A percentile compares a stretch with the other conserved stretches of the same genome.
These are phyloP conservation scores for Rhea americana DNA, from an alignment of 2,113 vertebrate species.

Conservation along the genomic window DNA sequence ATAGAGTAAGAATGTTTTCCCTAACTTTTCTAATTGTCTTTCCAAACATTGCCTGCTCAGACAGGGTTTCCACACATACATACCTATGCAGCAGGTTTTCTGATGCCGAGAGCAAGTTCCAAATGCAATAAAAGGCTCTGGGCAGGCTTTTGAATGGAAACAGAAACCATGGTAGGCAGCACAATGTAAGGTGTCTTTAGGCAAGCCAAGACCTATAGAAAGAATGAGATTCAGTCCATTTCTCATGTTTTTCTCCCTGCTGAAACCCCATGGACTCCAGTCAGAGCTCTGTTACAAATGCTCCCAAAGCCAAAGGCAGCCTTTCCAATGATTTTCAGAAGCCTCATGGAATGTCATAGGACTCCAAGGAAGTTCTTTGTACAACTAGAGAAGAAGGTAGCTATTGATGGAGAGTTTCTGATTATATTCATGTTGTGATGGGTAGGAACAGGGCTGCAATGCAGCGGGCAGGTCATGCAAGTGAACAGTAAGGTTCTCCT, in stretches of 20 bases:
- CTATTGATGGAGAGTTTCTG: not conserved
- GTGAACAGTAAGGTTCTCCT: rapidly evolving
- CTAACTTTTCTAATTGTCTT: not conserved
- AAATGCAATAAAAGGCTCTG: not conserved
- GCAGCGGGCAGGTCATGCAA: not conserved
- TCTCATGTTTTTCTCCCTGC: not conserved
- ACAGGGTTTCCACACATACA: not conserved
- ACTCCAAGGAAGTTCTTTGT: not conserved
- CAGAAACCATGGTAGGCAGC: slow-evolving; percentile 1
- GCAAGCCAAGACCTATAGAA: not conserved
- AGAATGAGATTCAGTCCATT: not conserved
- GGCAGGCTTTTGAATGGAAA: slow-evolving; percentile 21
- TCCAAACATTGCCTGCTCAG: not conserved
- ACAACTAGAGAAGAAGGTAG: not conserved
- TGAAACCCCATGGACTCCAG: not conserved
- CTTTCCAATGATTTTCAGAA: not conserved
- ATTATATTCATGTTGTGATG: rapidly evolving
- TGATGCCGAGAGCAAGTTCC: not conserved
- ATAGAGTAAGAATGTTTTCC: not conserved
- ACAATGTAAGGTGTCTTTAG: slow-evolving; percentile 36
- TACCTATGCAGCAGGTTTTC: slow-evolving; percentile 51
- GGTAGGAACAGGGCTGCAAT: not conserved
- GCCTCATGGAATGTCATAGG: not conserved
- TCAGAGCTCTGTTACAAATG: not conserved
- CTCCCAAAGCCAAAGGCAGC: not conserved